A percentile compares a stretch with the other conserved stretches of the same genome.
phyloP scores from a whole-genome alignment of 1,140 invertebrate species.

The Drosophila rufa region DNA sequence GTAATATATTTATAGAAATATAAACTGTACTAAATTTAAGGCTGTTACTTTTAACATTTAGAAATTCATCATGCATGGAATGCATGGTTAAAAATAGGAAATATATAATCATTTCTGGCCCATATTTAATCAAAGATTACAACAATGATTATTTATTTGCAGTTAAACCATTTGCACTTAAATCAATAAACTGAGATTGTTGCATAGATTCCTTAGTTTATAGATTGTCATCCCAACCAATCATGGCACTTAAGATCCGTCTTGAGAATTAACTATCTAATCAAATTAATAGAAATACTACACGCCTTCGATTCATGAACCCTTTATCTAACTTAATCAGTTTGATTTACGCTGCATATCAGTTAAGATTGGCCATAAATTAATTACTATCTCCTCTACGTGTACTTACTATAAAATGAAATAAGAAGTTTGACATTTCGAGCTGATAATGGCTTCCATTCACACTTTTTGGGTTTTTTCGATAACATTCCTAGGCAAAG shows the following conservation, averaged over 20 bases:
- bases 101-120: neutral
- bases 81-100: neutral
- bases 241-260: neutral
- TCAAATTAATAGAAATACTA: neutral
- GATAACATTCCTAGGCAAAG: neutral
- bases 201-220: neutral
- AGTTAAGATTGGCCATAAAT: slow-evolving; percentile 14
- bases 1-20: no score
- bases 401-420: neutral
- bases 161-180: neutral
- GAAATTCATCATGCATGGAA: neutral
- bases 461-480: slow-evolving; percentile 1
- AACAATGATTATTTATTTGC: neutral
- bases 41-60: neutral
- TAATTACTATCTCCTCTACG: neutral
- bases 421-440: neutral
- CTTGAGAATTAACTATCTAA: neutral
- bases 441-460: slow-evolving; percentile 12
- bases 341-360: slow-evolving; percentile 14
- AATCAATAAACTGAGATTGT: neutral
- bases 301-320: neutral
- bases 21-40: neutral
- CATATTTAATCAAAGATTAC: no score
- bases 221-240: neutral
- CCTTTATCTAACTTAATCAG: neutral